A percentile compares a stretch with the other conserved stretches of the same genome.
phyloP scores from a whole-genome alignment of 2,113 vertebrate species.

The Speoplatyrhinus poulsoni region DNA sequence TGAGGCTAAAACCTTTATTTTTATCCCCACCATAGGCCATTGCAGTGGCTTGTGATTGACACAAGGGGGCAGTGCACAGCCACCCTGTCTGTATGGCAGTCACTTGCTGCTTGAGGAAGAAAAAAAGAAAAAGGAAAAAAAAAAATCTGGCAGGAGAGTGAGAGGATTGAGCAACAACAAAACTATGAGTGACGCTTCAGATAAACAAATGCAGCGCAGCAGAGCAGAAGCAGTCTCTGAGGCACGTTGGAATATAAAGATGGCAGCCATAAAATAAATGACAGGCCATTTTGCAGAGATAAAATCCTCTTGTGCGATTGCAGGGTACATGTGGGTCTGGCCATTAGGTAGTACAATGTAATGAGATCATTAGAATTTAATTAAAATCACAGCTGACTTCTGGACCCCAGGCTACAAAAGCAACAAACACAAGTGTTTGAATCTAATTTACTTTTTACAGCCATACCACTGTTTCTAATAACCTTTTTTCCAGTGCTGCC shows the following conservation, averaged over 20 bases:
- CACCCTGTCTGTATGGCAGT: slow-evolving; percentile 12
- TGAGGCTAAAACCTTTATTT: slow-evolving; percentile 71
- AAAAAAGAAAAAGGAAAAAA: slow-evolving; percentile 62
- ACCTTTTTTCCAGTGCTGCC: slow-evolving; percentile 47
- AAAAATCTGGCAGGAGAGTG: slow-evolving; percentile 27
- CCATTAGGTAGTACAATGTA: slow-evolving; percentile 39
- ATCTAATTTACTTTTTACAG: slow-evolving; percentile 42
- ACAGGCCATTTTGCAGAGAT: slow-evolving; percentile 45
- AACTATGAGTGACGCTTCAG: slow-evolving; percentile 44
- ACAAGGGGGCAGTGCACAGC: slow-evolving; percentile 65
- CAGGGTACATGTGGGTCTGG: slow-evolving; percentile 30
- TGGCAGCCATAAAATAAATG: slow-evolving; percentile 51
- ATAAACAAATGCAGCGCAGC: slow-evolving; percentile 68
- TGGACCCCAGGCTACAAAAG: slow-evolving; percentile 30
- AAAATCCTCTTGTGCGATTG: slow-evolving; percentile 37
- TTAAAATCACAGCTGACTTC: slow-evolving; percentile 41
- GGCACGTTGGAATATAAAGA: slow-evolving; percentile 55
- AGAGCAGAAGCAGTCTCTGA: slow-evolving; percentile 56
- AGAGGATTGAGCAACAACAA: slow-evolving; percentile 22
- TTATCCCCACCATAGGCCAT: slow-evolving; percentile 39
- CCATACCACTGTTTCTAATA: slow-evolving; percentile 52
- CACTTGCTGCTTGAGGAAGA: slow-evolving; percentile 7
- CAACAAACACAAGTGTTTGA: slow-evolving; percentile 38
- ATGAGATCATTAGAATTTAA: slow-evolving; percentile 41
- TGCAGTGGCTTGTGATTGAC: slow-evolving; percentile 36